These are phyloP conservation scores for Agrilus mali DNA, from an alignment of 2,888 invertebrate species.

Conservation along the genomic window DNA sequence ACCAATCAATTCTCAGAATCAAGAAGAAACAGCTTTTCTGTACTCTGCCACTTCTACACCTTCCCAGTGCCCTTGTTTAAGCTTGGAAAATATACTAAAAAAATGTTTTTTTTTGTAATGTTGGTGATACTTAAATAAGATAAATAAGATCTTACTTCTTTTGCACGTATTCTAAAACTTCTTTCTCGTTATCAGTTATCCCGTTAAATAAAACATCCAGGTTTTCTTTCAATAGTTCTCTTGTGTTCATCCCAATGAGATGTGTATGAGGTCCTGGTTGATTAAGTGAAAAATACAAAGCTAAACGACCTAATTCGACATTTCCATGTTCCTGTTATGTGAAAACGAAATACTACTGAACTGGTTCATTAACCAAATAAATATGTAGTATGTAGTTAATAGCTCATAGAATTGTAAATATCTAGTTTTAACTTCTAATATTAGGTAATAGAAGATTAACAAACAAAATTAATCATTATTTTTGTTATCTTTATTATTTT, in stretches of 20 bases:
- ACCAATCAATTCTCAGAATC: too few species aligned
- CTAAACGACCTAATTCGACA: constrained; percentile 58
- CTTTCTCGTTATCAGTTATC: constrained; percentile 50
- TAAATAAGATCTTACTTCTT: constrained; percentile 18
- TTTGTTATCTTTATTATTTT: too few species aligned
- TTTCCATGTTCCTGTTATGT: too few species aligned
- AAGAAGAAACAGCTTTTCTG: neutral
- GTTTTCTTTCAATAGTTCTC: constrained; percentile 47
- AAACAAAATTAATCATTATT: too few species aligned
- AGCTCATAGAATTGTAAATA: too few species aligned
- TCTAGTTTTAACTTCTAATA: too few species aligned
- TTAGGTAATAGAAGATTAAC: too few species aligned
- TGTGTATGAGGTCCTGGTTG: constrained; percentile 53
- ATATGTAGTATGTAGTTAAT: too few species aligned
- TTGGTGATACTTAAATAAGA: neutral
- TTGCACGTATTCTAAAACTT: constrained; percentile 34
- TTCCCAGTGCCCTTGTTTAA: constrained; percentile 48
- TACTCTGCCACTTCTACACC: constrained; percentile 40
- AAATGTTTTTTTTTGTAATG: constrained; percentile 1
- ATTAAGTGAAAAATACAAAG: constrained; percentile 50
- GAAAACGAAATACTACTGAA: too few species aligned
- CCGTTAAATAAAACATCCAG: constrained; percentile 50
- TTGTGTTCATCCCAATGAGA: constrained; percentile 64
- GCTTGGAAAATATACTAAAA: constrained; percentile 36
- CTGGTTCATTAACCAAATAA: too few species aligned